A percentile compares a stretch with the other conserved stretches of the same genome.
phyloP scores from a whole-genome alignment of 2,888 invertebrate genomes.

The Limenitis arthemis region DNA sequence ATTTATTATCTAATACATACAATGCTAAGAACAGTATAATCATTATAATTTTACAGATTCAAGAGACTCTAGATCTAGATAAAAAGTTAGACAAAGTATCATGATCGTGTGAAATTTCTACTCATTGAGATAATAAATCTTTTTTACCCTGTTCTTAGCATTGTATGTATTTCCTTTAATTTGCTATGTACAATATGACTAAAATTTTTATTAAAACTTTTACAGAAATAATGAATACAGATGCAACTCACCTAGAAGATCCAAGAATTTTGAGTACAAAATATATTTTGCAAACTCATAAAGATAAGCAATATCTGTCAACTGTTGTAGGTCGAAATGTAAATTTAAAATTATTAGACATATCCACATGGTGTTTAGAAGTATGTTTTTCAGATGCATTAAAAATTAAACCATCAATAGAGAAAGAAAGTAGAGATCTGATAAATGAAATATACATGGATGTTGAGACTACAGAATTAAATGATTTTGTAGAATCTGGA shows the following conservation, averaged over 20 bases:
- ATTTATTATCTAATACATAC: background rate
- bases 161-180: no score
- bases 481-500: constrained; percentile 38
- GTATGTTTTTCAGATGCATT: constrained; percentile 39
- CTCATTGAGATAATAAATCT: background rate
- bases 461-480: constrained; percentile 33
- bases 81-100: no score
- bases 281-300: constrained; percentile 36
- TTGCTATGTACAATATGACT: no score
- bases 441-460: constrained; percentile 37
- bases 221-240: constrained; percentile 48
- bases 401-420: constrained; percentile 20
- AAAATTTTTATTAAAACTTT: constrained; percentile 16
- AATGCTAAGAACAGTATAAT: no score
- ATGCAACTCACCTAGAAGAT: constrained; percentile 41
- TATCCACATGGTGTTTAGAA: constrained; percentile 34
- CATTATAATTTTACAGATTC: no score
- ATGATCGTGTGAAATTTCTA: background rate
- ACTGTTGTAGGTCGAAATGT: constrained; percentile 37
- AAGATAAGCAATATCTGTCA: constrained; percentile 33
- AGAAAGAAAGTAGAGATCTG: constrained; percentile 12
- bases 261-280: constrained; percentile 46
- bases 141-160: constrained; percentile 47
- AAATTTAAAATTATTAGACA: constrained; percentile 37
- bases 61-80: no score